phyloP scores from a whole-genome alignment of 2,888 invertebrate species.

The Cataglyphis altisquamis region DNA sequence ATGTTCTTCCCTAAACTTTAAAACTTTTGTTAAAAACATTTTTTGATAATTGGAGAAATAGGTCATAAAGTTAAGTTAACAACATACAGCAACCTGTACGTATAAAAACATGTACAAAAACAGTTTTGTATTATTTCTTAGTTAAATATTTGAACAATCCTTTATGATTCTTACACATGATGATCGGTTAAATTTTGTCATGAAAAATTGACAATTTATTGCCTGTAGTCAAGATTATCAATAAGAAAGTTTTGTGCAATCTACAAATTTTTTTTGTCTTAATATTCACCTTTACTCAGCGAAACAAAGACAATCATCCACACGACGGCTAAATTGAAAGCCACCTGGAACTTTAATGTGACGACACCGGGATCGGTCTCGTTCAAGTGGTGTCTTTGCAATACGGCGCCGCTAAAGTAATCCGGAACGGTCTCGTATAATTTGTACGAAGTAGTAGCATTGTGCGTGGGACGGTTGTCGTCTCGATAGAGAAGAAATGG shows the following conservation, averaged over 20 bases:
- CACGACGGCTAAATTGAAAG: conserved; percentile 95
- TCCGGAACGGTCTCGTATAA: conserved; percentile 93
- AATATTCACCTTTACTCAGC: conserved; percentile 91
- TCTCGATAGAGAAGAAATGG: conserved; percentile 91
- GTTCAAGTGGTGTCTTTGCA: conserved; percentile 88
- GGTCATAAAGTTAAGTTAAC: no score
- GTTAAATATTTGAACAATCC: no score
- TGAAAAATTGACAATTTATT: neutral
- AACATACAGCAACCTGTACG: no score
- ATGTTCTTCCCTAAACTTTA: no score
- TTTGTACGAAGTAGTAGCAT: conserved; percentile 86
- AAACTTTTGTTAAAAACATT: no score
- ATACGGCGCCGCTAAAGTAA: conserved; percentile 94
- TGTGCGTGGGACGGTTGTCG: conserved; percentile 86
- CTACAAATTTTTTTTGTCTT: neutral
- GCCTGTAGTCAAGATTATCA: neutral
- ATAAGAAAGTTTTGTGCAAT: neutral
- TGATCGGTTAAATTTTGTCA: neutral
- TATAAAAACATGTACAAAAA: no score
- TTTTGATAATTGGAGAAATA: no score
- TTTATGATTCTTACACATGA: no score
- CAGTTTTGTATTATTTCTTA: no score
- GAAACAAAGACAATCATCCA: conserved; percentile 97
- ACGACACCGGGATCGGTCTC: conserved; percentile 87
- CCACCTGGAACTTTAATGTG: conserved; percentile 93